Evolutionary conservation across 2,797 vertebrate species (phyloP), one percentile per base, ranked within the genome.

Genomic region (Gouania willdenowi): DNA sequence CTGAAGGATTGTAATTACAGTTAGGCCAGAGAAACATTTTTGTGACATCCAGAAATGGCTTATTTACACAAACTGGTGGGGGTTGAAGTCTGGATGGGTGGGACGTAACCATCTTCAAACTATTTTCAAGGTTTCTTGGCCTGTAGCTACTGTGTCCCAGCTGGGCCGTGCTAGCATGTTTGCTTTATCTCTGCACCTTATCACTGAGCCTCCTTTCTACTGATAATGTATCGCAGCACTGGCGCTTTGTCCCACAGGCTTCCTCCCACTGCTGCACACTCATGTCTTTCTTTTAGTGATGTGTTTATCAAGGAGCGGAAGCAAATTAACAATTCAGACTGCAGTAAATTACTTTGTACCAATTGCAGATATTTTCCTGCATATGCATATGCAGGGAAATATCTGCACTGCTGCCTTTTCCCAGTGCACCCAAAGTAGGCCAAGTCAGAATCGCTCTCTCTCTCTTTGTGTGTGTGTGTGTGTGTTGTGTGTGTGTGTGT

Each of bases 1-100:
- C 66, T 68, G 70, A 85, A 71, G 82, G 65, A 78, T 71, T 74
- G 69, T 73, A 82, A 77, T 84, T 85, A 75, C 62, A 71, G 66
- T 75, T 67, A 62, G 72, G 69, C 38, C 58, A 63, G 64, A 65
- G 70, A 61, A 47, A 51, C 58, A 31, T 64, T 55, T 58, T 35
- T 41, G 51, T 65, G 57, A 76, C 72, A 75, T 64, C 54, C 72
- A 58, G 66, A 67, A 72, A 77, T 60, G 75, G 68, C 66, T 79
- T 83, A 74, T 83, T 84, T 79, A 81, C 69, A 67, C 66, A 73
- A 71, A 42, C 46, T n/a, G 18, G 41, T 55, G 44, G 33, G 69
- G 54, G 20, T 45, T 51, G 59, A 53, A 55, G 49, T 48, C 46
- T 38, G 42, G n/a, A n/a, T n/a, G n/a, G n/a, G n/a, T n/a, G n/a